phyloP scores from a whole-genome alignment of 2,113 vertebrate species.

The Vidua macroura region DNA sequence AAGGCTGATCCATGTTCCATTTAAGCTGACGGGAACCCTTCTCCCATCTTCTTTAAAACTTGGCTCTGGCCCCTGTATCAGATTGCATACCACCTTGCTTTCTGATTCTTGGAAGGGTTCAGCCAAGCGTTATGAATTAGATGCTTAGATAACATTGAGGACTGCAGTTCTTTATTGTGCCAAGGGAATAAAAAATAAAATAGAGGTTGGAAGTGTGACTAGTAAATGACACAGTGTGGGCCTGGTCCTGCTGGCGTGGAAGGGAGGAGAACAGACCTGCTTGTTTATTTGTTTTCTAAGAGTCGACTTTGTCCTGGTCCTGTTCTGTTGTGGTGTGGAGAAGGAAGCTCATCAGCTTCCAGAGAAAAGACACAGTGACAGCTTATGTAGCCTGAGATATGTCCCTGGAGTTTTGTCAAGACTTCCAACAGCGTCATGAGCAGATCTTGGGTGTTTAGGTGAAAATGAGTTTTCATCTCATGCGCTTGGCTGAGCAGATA shows the following conservation, averaged over 20 bases:
- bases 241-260: neutral
- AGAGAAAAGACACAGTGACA: neutral
- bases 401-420: neutral
- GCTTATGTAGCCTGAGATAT: neutral
- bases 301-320: neutral
- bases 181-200: slow-evolving; percentile 47
- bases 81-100: slow-evolving; percentile 51
- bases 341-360: neutral
- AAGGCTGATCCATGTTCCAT: slow-evolving; percentile 35
- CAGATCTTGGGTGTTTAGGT: neutral
- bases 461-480: neutral
- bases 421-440: neutral
- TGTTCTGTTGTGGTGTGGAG: fast-evolving
- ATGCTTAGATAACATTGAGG: slow-evolving; percentile 59
- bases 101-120: slow-evolving; percentile 59
- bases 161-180: slow-evolving; percentile 38
- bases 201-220: slow-evolving; percentile 31
- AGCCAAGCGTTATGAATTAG: slow-evolving; percentile 60
- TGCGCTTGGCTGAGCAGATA: neutral
- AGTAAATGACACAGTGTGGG: neutral
- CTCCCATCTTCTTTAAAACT: slow-evolving; percentile 24
- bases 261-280: neutral
- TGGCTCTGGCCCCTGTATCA: neutral
- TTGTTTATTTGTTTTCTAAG: neutral
- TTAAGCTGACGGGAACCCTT: slow-evolving; percentile 40